These are phyloP conservation scores for Sclerurus mexicanus DNA, from an alignment of 2,113 vertebrate species.

Conservation along the genomic window DNA sequence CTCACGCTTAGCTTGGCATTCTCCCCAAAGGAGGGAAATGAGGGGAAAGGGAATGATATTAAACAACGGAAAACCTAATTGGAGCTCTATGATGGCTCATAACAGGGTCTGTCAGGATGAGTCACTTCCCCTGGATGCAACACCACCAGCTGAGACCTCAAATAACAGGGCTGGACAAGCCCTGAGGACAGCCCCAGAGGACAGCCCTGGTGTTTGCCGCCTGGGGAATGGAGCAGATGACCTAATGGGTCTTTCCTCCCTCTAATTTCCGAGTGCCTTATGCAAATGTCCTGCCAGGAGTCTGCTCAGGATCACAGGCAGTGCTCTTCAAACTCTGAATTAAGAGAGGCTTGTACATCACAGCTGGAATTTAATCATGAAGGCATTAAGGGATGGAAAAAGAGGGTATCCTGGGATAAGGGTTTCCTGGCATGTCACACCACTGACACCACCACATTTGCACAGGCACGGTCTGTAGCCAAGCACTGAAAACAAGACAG, in stretches of 20 bases:
- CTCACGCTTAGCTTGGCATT: rapidly evolving
- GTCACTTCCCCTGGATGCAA: neutral
- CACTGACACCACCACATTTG: neutral
- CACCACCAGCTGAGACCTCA: neutral
- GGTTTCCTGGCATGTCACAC: neutral
- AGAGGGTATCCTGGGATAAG: neutral
- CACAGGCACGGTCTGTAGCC: neutral
- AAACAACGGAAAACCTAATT: neutral
- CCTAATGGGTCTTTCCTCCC: neutral
- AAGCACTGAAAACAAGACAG: neutral
- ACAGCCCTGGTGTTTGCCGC: neutral
- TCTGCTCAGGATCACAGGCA: neutral
- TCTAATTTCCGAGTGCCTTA: neutral
- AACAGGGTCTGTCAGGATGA: neutral
- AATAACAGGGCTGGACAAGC: neutral
- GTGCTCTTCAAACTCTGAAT: neutral
- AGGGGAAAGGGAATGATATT: neutral
- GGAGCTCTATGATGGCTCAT: neutral
- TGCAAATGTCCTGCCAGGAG: neutral
- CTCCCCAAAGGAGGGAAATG: neutral
- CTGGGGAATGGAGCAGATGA: neutral
- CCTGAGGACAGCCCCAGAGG: neutral
- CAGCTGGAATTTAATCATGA: neutral
- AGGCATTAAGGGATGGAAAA: neutral
- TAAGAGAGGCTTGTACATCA: neutral